Conservation (phyloP, 2,888 invertebrate genomes). For the Sisyra nigra region DNA sequence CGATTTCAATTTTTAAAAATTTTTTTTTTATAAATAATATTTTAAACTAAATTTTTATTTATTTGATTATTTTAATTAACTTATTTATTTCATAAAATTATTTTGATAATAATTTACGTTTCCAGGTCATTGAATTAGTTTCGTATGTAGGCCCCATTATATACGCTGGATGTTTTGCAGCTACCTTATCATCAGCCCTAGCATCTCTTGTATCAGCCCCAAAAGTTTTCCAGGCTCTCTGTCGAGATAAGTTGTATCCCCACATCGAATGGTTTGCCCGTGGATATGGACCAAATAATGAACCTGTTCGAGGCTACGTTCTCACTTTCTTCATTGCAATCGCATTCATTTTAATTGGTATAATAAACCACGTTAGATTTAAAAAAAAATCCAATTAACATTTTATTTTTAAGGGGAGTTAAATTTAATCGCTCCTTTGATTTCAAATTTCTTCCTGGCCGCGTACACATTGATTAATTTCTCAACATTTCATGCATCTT, state of each 20-base stretch:
- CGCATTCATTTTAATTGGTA: conserved; percentile 75
- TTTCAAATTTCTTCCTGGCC: conserved; percentile 87
- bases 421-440: conserved; percentile 78
- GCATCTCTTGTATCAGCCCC: conserved; percentile 94
- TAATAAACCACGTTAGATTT: conserved; percentile 14
- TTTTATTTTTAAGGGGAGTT: conserved; percentile 48
- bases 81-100: no score
- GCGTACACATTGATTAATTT: conserved; percentile 90
- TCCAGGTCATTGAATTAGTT: conserved; percentile 65
- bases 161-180: conserved; percentile 93
- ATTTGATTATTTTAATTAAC: neutral
- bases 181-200: conserved; percentile 88
- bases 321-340: conserved; percentile 84
- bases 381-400: conserved; percentile 6
- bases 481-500: conserved; percentile 85
- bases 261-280: conserved; percentile 80
- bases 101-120: conserved; percentile 8
- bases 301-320: conserved; percentile 78
- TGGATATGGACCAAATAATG: conserved; percentile 65
- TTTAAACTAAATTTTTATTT: neutral
- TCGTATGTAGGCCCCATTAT: conserved; percentile 82
- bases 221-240: conserved; percentile 84
- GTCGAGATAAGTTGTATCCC: conserved; percentile 88
- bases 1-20: no score
- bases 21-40: neutral